Conservation (phyloP, 2,888 invertebrate genomes). For the Parnassius orleans region DNA sequence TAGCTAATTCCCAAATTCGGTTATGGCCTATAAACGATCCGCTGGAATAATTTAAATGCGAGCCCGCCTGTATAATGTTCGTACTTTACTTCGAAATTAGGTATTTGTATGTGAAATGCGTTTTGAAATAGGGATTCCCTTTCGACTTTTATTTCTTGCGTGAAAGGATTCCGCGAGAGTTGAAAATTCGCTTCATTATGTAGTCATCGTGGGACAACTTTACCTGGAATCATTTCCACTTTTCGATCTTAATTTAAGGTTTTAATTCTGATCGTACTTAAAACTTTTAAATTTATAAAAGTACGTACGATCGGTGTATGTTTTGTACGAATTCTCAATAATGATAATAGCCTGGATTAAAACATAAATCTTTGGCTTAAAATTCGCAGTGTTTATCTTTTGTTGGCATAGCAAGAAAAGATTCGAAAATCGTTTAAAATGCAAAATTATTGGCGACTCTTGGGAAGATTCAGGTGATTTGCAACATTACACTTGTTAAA, state of each 20-base stretch:
- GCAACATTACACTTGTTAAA: no score
- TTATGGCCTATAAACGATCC: constrained; percentile 82
- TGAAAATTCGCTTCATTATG: constrained; percentile 41
- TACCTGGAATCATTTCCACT: constrained; percentile 28
- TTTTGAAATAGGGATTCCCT: constrained; percentile 73
- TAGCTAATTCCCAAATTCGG: constrained; percentile 81
- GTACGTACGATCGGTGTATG: constrained; percentile 4
- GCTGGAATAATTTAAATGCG: constrained; percentile 80
- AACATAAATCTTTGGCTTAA: constrained; percentile 17
- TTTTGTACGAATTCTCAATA: constrained; percentile 5
- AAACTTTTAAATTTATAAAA: constrained; percentile 20
- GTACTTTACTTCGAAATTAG: constrained; percentile 78
- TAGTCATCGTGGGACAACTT: constrained; percentile 31
- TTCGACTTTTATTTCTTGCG: constrained; percentile 68
- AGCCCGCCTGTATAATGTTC: constrained; percentile 78
- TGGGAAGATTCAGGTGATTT: no score
- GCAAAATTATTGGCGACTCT: no score
- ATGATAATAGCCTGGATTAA: constrained; percentile 5
- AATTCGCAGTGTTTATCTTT: background rate
- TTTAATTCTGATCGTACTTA: constrained; percentile 20
- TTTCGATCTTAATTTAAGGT: constrained; percentile 26
- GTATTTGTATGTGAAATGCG: constrained; percentile 81
- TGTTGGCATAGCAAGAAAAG: background rate
- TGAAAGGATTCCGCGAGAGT: constrained; percentile 38
- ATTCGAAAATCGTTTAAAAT: no score